Base-by-base conservation (phyloP, 1,140 invertebrate genomes). In the Drosophila ohnishii region DNA sequence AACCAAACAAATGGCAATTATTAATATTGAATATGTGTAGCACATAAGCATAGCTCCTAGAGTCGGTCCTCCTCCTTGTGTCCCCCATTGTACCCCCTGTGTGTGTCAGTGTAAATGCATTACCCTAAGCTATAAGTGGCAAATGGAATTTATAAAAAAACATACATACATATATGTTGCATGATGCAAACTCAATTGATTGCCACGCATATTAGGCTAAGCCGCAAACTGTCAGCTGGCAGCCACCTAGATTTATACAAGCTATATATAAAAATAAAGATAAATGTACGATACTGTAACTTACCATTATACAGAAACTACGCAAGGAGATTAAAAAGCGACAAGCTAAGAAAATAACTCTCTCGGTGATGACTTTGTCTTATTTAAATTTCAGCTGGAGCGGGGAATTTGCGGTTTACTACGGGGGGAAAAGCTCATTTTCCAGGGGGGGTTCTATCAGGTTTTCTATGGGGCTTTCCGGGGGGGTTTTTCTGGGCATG, bases 11-110 rank as follows among this genome's bases (percentile, higher is more conserved):
- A 87, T 66, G 84, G 83, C 83, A 86, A 86, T 88, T 86, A 86
- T 86, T 79, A 88, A 86, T 83, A 87, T 81, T 80, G 77, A 81
- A 85, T 85, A 85, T 85, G 77, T 75, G 40, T 75, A 82, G 57
- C 50, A 34, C 30, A 75, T 79, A 69, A 53, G 51, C 76, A 64
- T 76, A 76, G 73, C 72, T 76, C 73, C 57, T 67, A 80, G 81
- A 85, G 80, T 77, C 50, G 11, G 1, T 51, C 48, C 48, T 51
- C 16, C 16, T 11, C 67, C 62, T 48, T 58, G 35, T 59, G 13
- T 5, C 25, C 14, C 13, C 6, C 19, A n/a, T n/a, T 30, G 25
- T 45, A 55, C 59, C 37, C 67, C 56, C 62, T 72, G 61, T 79
- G 62, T 64, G 50, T 63, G 30, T 83, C 22, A 69, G 55, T 78